These are phyloP conservation scores for Pyxicephalus adspersus DNA, from an alignment of 2,113 vertebrate genomes.

Conservation along the genomic window DNA sequence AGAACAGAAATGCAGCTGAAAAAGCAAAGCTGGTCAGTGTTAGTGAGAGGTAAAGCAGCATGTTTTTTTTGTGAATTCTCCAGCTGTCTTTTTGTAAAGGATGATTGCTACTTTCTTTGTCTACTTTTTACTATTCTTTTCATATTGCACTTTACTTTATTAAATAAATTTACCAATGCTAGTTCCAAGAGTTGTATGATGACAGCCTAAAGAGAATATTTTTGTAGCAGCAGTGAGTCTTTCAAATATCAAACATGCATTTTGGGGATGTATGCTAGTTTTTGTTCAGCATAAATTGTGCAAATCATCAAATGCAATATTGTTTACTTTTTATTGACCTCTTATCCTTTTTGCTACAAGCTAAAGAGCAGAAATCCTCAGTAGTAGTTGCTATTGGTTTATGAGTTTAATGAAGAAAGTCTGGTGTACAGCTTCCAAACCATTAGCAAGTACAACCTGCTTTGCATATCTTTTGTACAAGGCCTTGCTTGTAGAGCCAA, in stretches of 20 bases:
- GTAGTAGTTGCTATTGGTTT: background rate
- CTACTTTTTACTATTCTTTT: no score
- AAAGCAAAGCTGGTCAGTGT: no score
- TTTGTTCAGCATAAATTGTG: background rate
- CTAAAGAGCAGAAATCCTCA: conserved; percentile 7
- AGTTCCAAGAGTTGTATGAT: no score
- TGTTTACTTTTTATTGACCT: background rate
- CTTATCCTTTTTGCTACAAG: background rate
- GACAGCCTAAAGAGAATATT: background rate
- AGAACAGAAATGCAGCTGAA: no score
- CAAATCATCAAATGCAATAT: no score
- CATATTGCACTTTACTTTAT: no score
- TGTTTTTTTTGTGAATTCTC: no score
- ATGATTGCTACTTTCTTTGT: no score
- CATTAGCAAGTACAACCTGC: conserved; percentile 5
- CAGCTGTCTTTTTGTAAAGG: no score
- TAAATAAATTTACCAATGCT: no score
- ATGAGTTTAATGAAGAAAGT: conserved; percentile 27
- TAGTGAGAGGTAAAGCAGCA: no score
- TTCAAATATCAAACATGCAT: background rate
- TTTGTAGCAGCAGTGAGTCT: background rate
- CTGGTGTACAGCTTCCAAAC: background rate
- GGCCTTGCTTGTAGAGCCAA: conserved; percentile 25
- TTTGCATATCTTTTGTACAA: conserved; percentile 38
- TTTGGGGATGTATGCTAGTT: background rate